Evolutionary conservation across 2,113 vertebrate genomes (phyloP).

Genomic region (Romanogobio albipinnatus): DNA sequence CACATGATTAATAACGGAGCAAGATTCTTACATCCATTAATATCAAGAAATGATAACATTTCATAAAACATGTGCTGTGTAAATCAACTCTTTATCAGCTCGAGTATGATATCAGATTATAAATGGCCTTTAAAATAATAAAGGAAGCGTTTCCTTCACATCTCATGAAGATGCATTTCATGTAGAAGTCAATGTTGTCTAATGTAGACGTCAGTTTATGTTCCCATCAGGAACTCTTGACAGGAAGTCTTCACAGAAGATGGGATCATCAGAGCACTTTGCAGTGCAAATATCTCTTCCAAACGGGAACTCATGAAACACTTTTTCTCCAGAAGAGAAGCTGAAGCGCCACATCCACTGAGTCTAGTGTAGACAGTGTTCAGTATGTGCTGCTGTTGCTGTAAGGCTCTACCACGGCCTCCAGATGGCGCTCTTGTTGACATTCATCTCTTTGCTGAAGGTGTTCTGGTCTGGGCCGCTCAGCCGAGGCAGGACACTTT

Average conservation of each 20-base stretch:
- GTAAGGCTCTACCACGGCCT: constrained; percentile 73
- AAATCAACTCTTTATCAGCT: neutral
- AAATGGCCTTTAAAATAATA: neutral
- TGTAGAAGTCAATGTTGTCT: neutral
- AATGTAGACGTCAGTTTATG: neutral
- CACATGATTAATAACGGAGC: neutral
- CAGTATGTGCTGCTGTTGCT: neutral
- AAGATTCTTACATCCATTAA: neutral
- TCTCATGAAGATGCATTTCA: neutral
- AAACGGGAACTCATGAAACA: neutral
- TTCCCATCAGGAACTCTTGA: constrained; percentile 6
- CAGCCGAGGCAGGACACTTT: constrained; percentile 43
- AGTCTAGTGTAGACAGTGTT: neutral
- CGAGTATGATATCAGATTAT: neutral
- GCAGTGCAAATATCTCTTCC: neutral
- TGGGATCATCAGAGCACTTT: neutral
- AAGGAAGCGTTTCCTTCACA: neutral
- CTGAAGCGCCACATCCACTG: neutral
- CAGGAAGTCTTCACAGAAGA: constrained; percentile 17
- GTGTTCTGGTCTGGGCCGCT: constrained; percentile 40
- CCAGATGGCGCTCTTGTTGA: constrained; percentile 59
- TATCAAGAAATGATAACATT: neutral
- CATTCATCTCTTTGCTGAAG: constrained; percentile 62
- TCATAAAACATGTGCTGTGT: neutral
- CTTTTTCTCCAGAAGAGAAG: neutral